phyloP scores from a whole-genome alignment of 2,888 invertebrate genomes.

The Cynaeus angustus region DNA sequence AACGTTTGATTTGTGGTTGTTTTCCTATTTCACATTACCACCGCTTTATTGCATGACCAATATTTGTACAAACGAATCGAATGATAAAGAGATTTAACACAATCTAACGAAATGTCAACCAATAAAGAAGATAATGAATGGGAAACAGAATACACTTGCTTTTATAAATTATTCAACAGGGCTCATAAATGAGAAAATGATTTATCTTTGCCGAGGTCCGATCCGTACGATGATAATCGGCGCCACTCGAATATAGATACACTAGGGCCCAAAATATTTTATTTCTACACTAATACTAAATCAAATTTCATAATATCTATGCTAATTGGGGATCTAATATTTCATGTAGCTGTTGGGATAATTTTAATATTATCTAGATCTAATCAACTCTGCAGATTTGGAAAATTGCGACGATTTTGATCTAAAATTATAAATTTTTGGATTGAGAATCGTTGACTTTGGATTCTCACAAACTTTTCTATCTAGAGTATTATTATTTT shows the following conservation, averaged over 20 bases:
- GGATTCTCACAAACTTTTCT: no score
- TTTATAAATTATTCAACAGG: slow-evolving; percentile 24
- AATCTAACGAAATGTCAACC: slow-evolving; percentile 33
- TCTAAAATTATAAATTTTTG: no score
- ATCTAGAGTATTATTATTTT: no score
- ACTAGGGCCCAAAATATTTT: background rate
- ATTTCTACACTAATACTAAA: no score
- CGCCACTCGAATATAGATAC: background rate
- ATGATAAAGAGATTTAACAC: slow-evolving; percentile 32
- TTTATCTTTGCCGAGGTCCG: slow-evolving; percentile 6
- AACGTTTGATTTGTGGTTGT: slow-evolving; percentile 65
- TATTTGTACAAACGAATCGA: slow-evolving; percentile 31
- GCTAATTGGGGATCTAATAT: no score
- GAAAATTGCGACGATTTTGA: no score
- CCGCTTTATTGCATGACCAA: slow-evolving; percentile 35
- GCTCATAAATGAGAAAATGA: slow-evolving; percentile 6
- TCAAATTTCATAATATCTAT: no score
- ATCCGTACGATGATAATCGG: background rate
- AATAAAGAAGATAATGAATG: slow-evolving; percentile 31
- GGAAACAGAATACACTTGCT: slow-evolving; percentile 4
- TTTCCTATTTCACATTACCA: slow-evolving; percentile 37
- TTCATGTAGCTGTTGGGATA: no score
- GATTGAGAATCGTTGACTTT: no score
- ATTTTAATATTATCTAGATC: no score
- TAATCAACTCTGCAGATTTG: no score